Conservation (phyloP, 2,797 vertebrate species). For the Uromys caudimaculatus region DNA sequence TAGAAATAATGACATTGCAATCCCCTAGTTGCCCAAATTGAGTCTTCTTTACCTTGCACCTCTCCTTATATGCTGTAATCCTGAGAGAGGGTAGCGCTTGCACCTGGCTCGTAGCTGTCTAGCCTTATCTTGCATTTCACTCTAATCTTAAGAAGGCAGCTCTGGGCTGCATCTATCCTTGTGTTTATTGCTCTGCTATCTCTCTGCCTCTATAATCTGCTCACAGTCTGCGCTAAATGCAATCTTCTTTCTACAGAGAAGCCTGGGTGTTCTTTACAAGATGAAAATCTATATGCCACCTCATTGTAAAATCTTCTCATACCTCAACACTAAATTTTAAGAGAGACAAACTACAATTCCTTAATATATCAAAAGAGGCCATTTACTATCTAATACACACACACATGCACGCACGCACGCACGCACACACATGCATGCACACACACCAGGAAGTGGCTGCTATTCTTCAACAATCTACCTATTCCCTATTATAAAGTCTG, state of each 20-base stretch:
- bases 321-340: background rate
- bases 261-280: background rate
- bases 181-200: background rate
- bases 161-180: conserved; percentile 2
- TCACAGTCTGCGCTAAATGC: background rate
- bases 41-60: background rate
- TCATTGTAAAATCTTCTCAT: conserved; percentile 2
- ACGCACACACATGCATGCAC: background rate
- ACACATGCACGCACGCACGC: background rate
- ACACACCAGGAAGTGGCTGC: background rate
- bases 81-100: background rate
- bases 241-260: background rate
- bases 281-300: background rate
- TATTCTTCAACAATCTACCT: background rate
- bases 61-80: background rate
- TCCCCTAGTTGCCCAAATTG: background rate
- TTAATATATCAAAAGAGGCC: background rate
- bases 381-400: background rate
- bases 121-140: background rate
- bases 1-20: background rate
- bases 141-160: background rate
- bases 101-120: background rate
- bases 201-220: background rate
- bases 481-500: background rate
- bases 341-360: background rate